Evolutionary conservation across 2,113 vertebrate genomes (phyloP), one percentile per base, ranked within the genome.

Genomic region (Promerops cafer): DNA sequence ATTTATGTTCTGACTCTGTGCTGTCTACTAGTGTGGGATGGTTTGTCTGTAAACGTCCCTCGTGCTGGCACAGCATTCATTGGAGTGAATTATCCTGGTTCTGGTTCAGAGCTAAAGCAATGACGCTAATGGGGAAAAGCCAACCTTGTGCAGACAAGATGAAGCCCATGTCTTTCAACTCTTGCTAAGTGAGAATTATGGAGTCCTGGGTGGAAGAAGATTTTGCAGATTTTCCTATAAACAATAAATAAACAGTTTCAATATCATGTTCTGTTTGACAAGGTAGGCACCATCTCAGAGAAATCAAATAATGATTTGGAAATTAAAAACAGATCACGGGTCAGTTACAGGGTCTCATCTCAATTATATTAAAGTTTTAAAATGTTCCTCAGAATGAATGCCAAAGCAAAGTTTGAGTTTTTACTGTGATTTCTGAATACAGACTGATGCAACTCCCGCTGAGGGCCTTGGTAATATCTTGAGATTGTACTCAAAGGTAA

Each of bases 371-470:
- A 7, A 77, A 70, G 33, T 61, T 90, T 76, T 39, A 30, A 90
- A 88, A 57, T 80, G 13, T 44, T 56, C 40, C 64, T 86, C 71
- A 77, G 87, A 90, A 92, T 3, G 2, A 86, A 75, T 78, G 88
- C 82, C 83, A 93, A 96, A 95, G 26, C 39, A 94, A 90, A 91
- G 79, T 68, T 95, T 94, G 64, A 40, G 22, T 60, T 94, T 94
- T 92, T 40, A n/a, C 49, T 64, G 68, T 69, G 47, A 93, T 92
- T 93, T 80, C 71, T 92, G 76, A 96, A 80, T 39, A 63, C 18
- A 77, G 52, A 33, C 52, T 96, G 92, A 93, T 0, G 31, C 68
- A 93, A 94, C 52, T 78, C 47, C 5, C 56, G 83, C 44, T 17
- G 52, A 89, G 72, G 68, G 37, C 72, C 87, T 30, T 57, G 40